Conservation (phyloP, 2,113 vertebrate species). For the Eurypyga helias region DNA sequence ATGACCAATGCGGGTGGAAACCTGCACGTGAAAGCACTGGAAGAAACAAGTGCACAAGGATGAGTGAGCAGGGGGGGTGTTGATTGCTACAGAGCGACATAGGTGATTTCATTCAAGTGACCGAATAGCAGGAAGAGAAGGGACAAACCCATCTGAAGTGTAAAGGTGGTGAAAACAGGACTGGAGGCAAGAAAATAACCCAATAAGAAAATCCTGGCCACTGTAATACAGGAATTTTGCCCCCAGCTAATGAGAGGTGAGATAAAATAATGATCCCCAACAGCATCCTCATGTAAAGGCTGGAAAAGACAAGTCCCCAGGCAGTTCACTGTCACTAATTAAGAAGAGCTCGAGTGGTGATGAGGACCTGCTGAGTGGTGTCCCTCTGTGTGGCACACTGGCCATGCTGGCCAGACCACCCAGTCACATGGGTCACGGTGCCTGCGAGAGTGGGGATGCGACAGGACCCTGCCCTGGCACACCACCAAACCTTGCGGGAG, state of each 20-base stretch:
- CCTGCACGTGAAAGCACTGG: background rate
- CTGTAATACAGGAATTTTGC: conserved; percentile 34
- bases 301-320: conserved; percentile 4
- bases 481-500: background rate
- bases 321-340: background rate
- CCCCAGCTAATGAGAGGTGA: background rate
- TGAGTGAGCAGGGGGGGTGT: background rate
- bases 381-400: background rate
- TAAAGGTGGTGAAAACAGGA: background rate
- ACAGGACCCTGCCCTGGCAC: background rate
- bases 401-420: background rate
- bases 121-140: background rate
- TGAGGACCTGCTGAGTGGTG: background rate
- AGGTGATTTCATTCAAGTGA: background rate
- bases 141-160: background rate
- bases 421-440: rapidly evolving
- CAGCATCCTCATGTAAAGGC: background rate
- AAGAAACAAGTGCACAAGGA: background rate
- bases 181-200: background rate
- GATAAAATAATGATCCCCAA: conserved; percentile 19
- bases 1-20: background rate
- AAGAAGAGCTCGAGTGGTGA: background rate
- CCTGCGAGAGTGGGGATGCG: background rate
- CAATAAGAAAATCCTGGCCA: conserved; percentile 29
- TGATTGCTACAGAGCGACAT: background rate